Conservation (phyloP, 2,888 invertebrate genomes). For the Julus scandinavius region DNA sequence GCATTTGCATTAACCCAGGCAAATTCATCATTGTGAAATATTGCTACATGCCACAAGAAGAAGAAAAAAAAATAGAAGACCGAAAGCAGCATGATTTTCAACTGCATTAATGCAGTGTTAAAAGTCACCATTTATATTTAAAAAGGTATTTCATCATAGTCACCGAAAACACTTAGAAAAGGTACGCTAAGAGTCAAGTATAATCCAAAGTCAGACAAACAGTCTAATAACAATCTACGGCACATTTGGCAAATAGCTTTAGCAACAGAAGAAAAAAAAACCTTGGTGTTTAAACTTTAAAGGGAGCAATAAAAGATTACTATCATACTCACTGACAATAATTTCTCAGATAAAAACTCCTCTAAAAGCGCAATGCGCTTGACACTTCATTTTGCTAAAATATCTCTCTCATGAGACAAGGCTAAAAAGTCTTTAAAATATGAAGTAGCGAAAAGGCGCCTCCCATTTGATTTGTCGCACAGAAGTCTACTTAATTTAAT, state of each 20-base stretch:
- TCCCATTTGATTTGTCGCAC: neutral
- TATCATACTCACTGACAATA: too few species aligned
- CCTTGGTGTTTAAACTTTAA: too few species aligned
- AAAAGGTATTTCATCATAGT: neutral
- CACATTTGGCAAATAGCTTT: too few species aligned
- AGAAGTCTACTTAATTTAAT: slow-evolving; percentile 17
- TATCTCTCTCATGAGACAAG: neutral
- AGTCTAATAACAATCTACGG: too few species aligned
- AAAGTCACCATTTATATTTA: slow-evolving; percentile 30
- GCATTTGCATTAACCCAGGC: slow-evolving; percentile 23
- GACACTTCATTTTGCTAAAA: too few species aligned
- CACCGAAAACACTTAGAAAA: neutral
- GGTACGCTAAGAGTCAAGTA: neutral
- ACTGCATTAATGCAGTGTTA: neutral
- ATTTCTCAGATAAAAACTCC: too few species aligned
- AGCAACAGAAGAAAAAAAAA: too few species aligned
- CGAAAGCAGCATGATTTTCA: neutral
- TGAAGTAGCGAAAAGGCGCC: neutral
- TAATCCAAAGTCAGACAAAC: neutral
- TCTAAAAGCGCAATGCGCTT: too few species aligned
- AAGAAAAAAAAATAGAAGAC: neutral
- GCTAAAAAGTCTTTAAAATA: neutral
- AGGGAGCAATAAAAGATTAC: too few species aligned
- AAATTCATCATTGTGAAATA: slow-evolving; percentile 39
- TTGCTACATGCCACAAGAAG: neutral